A percentile compares a stretch with the other conserved stretches of the same genome.
Conservation (phyloP, 2,888 invertebrate genomes). For the Nomada hirtipes region DNA sequence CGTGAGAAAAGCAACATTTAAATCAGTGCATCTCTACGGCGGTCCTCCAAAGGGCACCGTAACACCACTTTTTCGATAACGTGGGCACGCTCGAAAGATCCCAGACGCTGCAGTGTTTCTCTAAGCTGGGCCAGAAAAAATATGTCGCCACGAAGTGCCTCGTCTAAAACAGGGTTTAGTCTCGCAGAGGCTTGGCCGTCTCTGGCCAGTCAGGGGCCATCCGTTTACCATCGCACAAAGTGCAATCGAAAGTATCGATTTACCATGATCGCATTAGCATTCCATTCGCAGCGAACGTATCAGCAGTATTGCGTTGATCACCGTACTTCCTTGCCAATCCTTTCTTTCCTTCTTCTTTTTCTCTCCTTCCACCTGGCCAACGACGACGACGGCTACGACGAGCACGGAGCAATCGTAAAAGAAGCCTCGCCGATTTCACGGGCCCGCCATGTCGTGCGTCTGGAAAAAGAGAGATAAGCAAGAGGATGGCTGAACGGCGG, state of each 20-base stretch:
- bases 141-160: too few relatives aligned
- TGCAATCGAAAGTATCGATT: conserved; percentile 5
- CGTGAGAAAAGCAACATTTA: too few relatives aligned
- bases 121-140: too few relatives aligned
- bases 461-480: conserved; percentile 5
- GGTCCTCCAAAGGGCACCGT: too few relatives aligned
- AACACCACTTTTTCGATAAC: too few relatives aligned
- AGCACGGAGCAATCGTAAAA: conserved; percentile 13
- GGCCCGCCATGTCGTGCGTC: not conserved
- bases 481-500: conserved; percentile 3
- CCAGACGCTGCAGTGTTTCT: too few relatives aligned
- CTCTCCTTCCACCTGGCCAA: conserved; percentile 16
- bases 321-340: conserved; percentile 30
- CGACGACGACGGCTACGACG: too few relatives aligned
- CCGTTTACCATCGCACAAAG: not conserved
- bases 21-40: too few relatives aligned
- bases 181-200: not conserved
- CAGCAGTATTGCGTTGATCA: conserved; percentile 14
- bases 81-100: too few relatives aligned
- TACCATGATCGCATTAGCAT: conserved; percentile 24
- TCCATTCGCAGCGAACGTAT: conserved; percentile 27
- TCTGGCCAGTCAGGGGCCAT: conserved; percentile 1
- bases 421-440: conserved; percentile 54
- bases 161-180: conserved; percentile 10
- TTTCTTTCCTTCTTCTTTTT: conserved; percentile 23